phyloP scores from a whole-genome alignment of 2,888 invertebrate species.

The Laspeyria flexula region DNA sequence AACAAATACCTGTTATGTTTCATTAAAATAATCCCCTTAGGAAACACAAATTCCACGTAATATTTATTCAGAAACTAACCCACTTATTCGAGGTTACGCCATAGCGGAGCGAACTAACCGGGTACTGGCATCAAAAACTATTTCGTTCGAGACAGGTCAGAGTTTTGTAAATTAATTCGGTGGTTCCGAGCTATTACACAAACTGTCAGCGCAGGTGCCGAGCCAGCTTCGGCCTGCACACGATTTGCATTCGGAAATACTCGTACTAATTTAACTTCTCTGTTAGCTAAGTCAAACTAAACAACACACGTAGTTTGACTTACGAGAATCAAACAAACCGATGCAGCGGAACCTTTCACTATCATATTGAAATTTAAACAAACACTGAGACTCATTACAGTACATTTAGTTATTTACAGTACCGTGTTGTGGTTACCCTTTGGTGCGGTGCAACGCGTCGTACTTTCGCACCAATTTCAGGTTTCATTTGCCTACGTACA shows the following conservation, averaged over 20 bases:
- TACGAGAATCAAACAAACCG: slow-evolving; percentile 51
- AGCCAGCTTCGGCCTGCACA: slow-evolving; percentile 60
- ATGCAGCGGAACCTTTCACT: slow-evolving; percentile 26
- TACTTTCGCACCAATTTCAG: slow-evolving; percentile 59
- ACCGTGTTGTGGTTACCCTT: slow-evolving; percentile 38
- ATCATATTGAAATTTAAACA: slow-evolving; percentile 38
- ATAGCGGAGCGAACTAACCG: slow-evolving; percentile 50
- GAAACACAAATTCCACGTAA: slow-evolving; percentile 46
- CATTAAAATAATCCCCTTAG: slow-evolving; percentile 47
- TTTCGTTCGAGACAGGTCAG: slow-evolving; percentile 73
- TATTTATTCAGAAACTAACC: slow-evolving; percentile 51
- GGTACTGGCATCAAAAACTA: slow-evolving; percentile 70
- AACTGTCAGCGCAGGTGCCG: slow-evolving; percentile 82
- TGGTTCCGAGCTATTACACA: slow-evolving; percentile 81
- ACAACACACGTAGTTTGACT: slow-evolving; percentile 57
- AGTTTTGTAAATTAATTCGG: slow-evolving; percentile 83
- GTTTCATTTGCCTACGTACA: slow-evolving; percentile 73
- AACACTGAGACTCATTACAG: slow-evolving; percentile 11
- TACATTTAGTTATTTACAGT: slow-evolving; percentile 36
- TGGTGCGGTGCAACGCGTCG: slow-evolving; percentile 26
- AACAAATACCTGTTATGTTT: slow-evolving; percentile 45
- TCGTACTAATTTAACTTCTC: slow-evolving; percentile 80
- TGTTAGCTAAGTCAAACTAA: slow-evolving; percentile 72
- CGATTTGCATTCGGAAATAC: slow-evolving; percentile 80
- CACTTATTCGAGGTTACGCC: slow-evolving; percentile 46